These are phyloP conservation scores for Cataglyphis altisquamis DNA, from an alignment of 2,888 invertebrate species.

Conservation along the genomic window DNA sequence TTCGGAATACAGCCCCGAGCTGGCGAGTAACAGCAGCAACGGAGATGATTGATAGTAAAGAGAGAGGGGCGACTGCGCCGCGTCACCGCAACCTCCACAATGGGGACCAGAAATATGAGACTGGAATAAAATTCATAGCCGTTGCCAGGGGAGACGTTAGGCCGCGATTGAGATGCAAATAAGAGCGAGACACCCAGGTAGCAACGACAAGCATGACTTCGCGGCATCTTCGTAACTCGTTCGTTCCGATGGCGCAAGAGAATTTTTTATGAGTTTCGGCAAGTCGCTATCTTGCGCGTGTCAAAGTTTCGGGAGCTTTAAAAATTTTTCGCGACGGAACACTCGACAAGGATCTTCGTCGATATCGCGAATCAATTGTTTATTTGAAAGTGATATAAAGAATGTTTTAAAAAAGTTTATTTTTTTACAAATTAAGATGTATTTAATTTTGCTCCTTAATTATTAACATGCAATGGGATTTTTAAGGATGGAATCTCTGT, in stretches of 20 bases:
- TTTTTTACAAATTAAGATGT: background rate
- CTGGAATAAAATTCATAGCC: conserved; percentile 71
- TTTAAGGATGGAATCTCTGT: background rate
- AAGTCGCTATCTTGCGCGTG: conserved; percentile 47
- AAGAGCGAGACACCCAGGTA: conserved; percentile 59
- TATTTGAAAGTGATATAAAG: conserved; percentile 15
- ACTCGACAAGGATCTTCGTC: conserved; percentile 22
- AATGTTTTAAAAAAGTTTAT: conserved; percentile 27
- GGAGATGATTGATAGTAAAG: conserved; percentile 73
- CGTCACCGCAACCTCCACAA: conserved; percentile 60
- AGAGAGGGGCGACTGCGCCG: conserved; percentile 23
- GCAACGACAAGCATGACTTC: conserved; percentile 32
- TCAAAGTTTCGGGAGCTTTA: conserved; percentile 14
- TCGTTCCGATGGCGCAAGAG: conserved; percentile 30
- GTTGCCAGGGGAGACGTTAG: conserved; percentile 66
- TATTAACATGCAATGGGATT: background rate
- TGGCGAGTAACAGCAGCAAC: conserved; percentile 59
- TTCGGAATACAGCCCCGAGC: conserved; percentile 66
- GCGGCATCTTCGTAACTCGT: conserved; percentile 48
- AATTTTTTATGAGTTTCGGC: conserved; percentile 45
- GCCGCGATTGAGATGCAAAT: conserved; percentile 76
- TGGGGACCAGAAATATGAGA: conserved; percentile 67
- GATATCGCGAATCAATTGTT: conserved; percentile 25
- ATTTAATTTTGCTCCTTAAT: background rate
- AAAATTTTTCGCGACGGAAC: conserved; percentile 11